phyloP scores from a whole-genome alignment of 2,113 vertebrate species.

The Bujurquina vittata region DNA sequence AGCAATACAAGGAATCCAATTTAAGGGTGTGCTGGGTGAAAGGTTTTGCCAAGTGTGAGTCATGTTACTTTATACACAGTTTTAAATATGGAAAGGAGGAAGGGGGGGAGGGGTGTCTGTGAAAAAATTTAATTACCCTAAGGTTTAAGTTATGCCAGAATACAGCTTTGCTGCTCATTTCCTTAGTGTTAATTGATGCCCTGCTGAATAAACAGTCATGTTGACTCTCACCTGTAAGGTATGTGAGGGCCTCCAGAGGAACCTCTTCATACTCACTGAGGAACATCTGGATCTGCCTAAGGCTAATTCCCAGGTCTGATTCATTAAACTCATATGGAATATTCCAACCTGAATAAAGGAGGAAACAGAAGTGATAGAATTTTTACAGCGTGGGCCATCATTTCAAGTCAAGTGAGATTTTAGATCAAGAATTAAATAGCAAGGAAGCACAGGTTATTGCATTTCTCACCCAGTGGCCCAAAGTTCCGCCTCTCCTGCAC shows the following conservation, averaged over 20 bases:
- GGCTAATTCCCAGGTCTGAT: slow-evolving; percentile 91
- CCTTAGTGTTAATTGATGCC: not conserved
- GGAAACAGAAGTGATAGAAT: not conserved
- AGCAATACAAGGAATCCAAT: too few relatives aligned
- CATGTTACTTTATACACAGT: not conserved
- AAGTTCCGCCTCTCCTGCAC: slow-evolving; percentile 93
- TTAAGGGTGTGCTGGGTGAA: too few relatives aligned
- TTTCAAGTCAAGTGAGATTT: not conserved
- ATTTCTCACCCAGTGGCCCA: slow-evolving; percentile 86
- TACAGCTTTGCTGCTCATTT: not conserved
- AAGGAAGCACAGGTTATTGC: not conserved
- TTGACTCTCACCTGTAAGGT: slow-evolving; percentile 87
- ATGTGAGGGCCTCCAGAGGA: slow-evolving; percentile 89
- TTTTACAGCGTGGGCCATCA: not conserved
- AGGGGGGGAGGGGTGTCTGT: not conserved
- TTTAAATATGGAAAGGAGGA: not conserved
- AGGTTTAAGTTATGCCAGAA: not conserved
- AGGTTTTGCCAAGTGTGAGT: too few relatives aligned
- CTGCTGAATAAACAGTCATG: not conserved
- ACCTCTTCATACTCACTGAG: slow-evolving; percentile 90
- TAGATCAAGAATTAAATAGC: not conserved
- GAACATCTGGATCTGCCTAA: slow-evolving; percentile 94
- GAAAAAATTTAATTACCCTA: not conserved
- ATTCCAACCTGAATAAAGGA: slow-evolving; percentile 88
- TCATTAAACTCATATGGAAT: slow-evolving; percentile 96